A percentile compares a stretch with the other conserved stretches of the same genome.
Evolutionary conservation across 2,113 vertebrate genomes (phyloP).

Genomic region (Nannospalax galili): DNA sequence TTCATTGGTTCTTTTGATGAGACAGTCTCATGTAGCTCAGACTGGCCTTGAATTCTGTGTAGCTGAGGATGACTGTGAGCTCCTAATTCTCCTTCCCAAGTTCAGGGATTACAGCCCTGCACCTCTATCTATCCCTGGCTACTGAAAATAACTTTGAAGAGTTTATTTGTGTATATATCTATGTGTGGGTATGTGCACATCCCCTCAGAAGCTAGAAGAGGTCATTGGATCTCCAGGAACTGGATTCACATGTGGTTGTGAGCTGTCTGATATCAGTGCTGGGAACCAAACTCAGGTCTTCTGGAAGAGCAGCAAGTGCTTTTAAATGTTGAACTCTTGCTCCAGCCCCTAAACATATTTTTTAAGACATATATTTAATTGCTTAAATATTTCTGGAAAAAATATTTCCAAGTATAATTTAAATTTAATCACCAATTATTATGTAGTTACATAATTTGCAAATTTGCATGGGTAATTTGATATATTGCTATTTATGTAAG

Average conservation of each 20-base stretch:
- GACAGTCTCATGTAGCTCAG: neutral
- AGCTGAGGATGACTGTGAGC: neutral
- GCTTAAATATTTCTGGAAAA: conserved; percentile 6
- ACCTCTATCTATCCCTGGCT: neutral
- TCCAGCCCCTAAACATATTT: neutral
- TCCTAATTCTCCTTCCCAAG: neutral
- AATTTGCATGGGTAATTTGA: neutral
- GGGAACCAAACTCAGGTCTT: too few relatives aligned
- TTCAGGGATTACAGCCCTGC: neutral
- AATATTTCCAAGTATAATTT: conserved; percentile 16
- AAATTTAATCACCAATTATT: conserved; percentile 8
- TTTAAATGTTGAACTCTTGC: too few relatives aligned
- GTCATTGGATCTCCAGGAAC: too few relatives aligned
- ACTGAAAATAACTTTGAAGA: neutral
- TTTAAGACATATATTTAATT: conserved; percentile 4
- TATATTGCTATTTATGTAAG: neutral
- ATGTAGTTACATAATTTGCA: neutral
- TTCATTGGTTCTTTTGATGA: neutral
- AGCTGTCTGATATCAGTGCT: too few relatives aligned
- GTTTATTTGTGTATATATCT: too few relatives aligned
- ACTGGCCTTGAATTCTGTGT: neutral
- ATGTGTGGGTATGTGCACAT: too few relatives aligned
- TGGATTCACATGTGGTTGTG: too few relatives aligned
- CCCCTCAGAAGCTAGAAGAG: too few relatives aligned
- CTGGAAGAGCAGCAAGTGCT: too few relatives aligned